These are phyloP conservation scores for Liolophura sinensis DNA, from an alignment of 1,140 invertebrate genomes.

Conservation along the genomic window DNA sequence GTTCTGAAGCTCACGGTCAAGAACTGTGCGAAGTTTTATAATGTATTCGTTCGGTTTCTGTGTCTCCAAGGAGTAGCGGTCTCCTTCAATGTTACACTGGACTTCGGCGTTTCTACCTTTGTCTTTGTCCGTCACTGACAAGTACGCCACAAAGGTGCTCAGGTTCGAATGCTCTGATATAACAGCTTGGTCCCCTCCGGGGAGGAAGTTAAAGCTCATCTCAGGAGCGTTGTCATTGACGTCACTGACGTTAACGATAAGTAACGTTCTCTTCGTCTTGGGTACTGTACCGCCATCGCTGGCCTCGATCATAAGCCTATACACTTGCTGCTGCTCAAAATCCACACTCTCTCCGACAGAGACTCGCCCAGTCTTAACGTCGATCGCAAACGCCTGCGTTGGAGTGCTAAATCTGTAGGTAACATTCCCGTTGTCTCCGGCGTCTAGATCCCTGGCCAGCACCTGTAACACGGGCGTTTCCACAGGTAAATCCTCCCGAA, in stretches of 20 bases:
- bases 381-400: constrained; percentile 14
- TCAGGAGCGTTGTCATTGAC: constrained; percentile 93
- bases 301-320: constrained; percentile 14
- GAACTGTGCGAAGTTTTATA: no score
- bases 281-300: constrained; percentile 57
- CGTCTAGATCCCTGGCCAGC: constrained; percentile 6
- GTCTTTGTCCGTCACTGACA: constrained; percentile 48
- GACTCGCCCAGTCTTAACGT: constrained; percentile 14
- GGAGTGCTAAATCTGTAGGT: no score
- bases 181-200: constrained; percentile 24
- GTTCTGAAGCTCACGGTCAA: not conserved
- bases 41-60: not conserved
- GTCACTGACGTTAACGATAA: constrained; percentile 92
- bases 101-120: constrained; percentile 41
- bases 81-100: constrained; percentile 29
- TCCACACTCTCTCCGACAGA: constrained; percentile 6
- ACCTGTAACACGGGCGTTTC: constrained; percentile 4
- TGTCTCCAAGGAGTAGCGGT: constrained; percentile 5
- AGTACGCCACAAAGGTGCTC: constrained; percentile 46
- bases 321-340: no score
- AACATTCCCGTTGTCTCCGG: not conserved
- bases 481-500: not conserved
- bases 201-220: constrained; percentile 67
- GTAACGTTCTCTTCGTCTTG: constrained; percentile 85
- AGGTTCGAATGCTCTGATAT: constrained; percentile 38